Conservation (phyloP, 2,113 vertebrate genomes). For the Ceyx melanurus region DNA sequence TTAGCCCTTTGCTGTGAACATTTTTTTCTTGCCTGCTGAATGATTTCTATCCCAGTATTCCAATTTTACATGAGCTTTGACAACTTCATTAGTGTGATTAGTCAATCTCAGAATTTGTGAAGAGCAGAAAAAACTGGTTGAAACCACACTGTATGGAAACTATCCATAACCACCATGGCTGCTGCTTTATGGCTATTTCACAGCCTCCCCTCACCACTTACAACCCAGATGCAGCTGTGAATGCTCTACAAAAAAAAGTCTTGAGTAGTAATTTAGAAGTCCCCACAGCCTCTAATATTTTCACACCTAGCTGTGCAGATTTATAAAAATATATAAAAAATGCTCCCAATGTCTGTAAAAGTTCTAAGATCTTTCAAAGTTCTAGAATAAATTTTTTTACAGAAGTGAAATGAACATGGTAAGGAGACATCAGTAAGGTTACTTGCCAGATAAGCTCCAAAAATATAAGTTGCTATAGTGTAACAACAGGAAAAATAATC, state of each 20-base stretch:
- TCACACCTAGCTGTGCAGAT: not conserved
- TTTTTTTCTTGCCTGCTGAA: not conserved
- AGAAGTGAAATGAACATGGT: not conserved
- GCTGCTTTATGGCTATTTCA: conserved; percentile 6
- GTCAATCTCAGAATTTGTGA: not conserved
- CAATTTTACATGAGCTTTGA: not conserved
- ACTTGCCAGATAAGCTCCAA: not conserved
- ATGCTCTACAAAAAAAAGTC: not conserved
- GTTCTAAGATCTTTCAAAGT: not conserved
- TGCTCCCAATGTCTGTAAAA: not conserved
- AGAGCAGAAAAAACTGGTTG: not conserved
- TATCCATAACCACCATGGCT: not conserved
- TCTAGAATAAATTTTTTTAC: not conserved
- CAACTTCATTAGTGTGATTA: not conserved
- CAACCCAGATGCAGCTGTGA: not conserved
- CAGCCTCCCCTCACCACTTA: not conserved
- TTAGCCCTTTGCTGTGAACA: not conserved
- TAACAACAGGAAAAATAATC: not conserved
- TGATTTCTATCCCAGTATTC: not conserved
- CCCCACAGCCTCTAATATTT: not conserved
- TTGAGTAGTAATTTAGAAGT: not conserved
- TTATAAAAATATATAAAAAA: not conserved
- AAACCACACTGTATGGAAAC: not conserved
- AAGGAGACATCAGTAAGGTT: not conserved
- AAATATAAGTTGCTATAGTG: not conserved